Evolutionary conservation across 2,113 vertebrate species (phyloP).

Genomic region (Chitala chitala): DNA sequence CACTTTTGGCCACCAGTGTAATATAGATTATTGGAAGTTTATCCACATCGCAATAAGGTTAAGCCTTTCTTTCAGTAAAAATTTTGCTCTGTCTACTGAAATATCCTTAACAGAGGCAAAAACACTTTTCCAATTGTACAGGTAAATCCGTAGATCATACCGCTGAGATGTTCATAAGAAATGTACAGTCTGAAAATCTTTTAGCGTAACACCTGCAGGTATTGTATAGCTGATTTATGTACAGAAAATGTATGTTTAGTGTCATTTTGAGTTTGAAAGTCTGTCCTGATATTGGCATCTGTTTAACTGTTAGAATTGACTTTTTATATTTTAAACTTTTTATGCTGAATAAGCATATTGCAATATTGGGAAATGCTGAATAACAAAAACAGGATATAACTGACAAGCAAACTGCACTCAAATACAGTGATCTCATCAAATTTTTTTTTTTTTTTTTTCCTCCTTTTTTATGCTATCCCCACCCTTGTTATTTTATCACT

Average conservation of each 20-base stretch:
- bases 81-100: conserved; percentile 68
- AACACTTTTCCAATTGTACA: conserved; percentile 78
- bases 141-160: conserved; percentile 87
- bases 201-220: conserved; percentile 86
- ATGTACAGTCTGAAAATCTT: conserved; percentile 87
- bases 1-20: conserved; percentile 32
- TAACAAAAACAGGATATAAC: conserved; percentile 1
- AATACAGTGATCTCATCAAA: neutral
- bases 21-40: conserved; percentile 64
- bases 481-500: conserved; percentile 27
- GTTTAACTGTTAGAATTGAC: conserved; percentile 31
- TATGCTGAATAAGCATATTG: conserved; percentile 10
- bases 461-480: conserved; percentile 29
- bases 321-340: conserved; percentile 30
- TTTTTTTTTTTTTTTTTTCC: neutral
- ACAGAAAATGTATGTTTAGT: conserved; percentile 68
- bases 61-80: too few relatives aligned
- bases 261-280: conserved; percentile 50
- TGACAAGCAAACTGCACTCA: neutral
- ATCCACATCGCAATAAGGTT: conserved; percentile 86
- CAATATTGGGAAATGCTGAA: conserved; percentile 13
- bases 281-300: conserved; percentile 20
- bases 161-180: conserved; percentile 81
- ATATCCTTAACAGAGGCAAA: conserved; percentile 63
- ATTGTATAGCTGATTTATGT: conserved; percentile 90